Base-by-base conservation (phyloP, 2,888 invertebrate genomes). In the Monoplex corrugatus region DNA sequence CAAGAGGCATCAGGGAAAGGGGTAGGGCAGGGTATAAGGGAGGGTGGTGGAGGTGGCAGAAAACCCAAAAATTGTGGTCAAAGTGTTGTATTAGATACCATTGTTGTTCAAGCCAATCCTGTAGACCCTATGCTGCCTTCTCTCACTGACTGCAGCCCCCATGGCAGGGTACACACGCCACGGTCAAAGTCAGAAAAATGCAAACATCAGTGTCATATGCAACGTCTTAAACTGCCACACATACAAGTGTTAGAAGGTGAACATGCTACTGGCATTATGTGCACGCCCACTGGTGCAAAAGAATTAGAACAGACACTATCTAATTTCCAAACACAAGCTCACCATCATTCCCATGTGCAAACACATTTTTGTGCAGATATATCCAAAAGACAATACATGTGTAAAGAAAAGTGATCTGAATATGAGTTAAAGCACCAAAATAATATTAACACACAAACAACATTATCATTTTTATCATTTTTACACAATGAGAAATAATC, bases 61-160 rank as follows among this genome's bases (percentile, higher is more conserved):
- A 35, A 38, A 13, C 38, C 28, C 23, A 68, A n/a, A 38, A 80
- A 80, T 6, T 32, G 80, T 13, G 10, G n/a, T 10, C 38, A 8
- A 80, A 80, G 43, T 35, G 28, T 35, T 35, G 38, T 83, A 19
- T 44, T 35, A 68, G 75, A 87, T 87, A 87, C 87, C 87, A 45
- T 78, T 78, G 32, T 45, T 75, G 87, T 50, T 87, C 78, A 78
- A 40, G 38, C 78, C 87, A 75, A 87, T 87, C 68, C 87, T 45
- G 87, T 87, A 87, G 78, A 87, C 87, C 78, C 87, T 87, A 87
- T 87, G 78, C n/a, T n/a, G 87, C 40, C 38, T 40, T 68, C 50
- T 38, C 50, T 87, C 75, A 45, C 87, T 78, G 68, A 32, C 86
- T 86, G 86, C 86, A 85, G 32, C 84, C 78, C 78, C 57, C 57